Conservation (phyloP, 1,140 invertebrate species). For the Plectrocnemia conspersa region DNA sequence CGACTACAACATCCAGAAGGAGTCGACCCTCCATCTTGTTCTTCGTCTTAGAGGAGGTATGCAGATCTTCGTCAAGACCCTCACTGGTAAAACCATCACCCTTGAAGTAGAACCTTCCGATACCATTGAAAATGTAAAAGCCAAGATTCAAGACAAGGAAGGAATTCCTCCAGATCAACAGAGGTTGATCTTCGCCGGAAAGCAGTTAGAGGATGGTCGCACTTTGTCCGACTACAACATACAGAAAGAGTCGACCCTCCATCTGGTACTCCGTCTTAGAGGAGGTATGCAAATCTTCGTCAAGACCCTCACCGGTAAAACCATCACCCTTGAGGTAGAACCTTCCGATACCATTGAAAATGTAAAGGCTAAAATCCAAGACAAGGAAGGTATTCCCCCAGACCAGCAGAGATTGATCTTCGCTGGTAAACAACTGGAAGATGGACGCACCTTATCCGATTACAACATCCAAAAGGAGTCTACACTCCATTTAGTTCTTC, state of each 20-base stretch:
- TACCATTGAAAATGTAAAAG: constrained; percentile 74
- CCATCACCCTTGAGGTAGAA: constrained; percentile 65
- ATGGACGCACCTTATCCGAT: constrained; percentile 62
- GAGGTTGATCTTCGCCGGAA: constrained; percentile 65
- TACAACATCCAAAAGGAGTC: constrained; percentile 65
- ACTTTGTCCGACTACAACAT: constrained; percentile 62
- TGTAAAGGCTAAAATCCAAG: constrained; percentile 71
- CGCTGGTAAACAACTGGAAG: constrained; percentile 65
- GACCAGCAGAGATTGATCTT: constrained; percentile 62
- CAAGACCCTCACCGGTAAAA: constrained; percentile 67
- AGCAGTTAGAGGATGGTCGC: constrained; percentile 67
- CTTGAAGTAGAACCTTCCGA: constrained; percentile 72
- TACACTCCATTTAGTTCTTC: constrained; percentile 62
- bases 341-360: constrained; percentile 70
- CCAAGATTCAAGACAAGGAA: constrained; percentile 73
- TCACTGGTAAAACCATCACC: constrained; percentile 73
- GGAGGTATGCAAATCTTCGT: constrained; percentile 61
- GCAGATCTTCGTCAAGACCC: constrained; percentile 72
- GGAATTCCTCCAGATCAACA: constrained; percentile 68
- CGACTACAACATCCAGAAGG: no score
- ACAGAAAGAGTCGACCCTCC: constrained; percentile 69
- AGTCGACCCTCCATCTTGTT: no score
- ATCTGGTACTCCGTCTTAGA: constrained; percentile 59
- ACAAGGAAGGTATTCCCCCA: constrained; percentile 61
- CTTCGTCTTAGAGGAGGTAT: no score